Conservation (phyloP, 2,888 invertebrate genomes). For the Acronicta psi region DNA sequence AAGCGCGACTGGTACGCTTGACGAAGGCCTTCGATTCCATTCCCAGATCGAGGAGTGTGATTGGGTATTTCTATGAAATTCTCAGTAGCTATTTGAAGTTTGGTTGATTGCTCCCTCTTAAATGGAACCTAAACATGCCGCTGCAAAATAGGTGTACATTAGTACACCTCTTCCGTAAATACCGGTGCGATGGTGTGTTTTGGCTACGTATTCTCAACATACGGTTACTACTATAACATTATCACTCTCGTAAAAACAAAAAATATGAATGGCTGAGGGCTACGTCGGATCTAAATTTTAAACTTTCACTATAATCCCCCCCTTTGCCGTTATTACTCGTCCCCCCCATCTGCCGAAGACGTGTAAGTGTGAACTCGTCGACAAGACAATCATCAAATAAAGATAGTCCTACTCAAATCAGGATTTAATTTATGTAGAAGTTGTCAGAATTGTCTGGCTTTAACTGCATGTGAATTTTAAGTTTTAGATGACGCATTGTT, state of each 20-base stretch:
- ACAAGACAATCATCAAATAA: slow-evolving; percentile 42
- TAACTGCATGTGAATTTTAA: slow-evolving; percentile 51
- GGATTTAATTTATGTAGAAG: slow-evolving; percentile 26
- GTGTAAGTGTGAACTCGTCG: slow-evolving; percentile 67
- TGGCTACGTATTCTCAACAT: slow-evolving; percentile 53
- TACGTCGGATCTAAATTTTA: slow-evolving; percentile 74
- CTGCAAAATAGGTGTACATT: too few species aligned
- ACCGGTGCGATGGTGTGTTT: too few species aligned
- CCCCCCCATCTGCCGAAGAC: slow-evolving; percentile 51
- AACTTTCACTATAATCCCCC: slow-evolving; percentile 77
- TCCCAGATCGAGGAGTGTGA: too few species aligned
- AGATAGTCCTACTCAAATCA: slow-evolving; percentile 21
- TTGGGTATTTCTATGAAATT: too few species aligned
- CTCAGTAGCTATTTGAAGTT: too few species aligned
- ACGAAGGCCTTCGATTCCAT: too few species aligned
- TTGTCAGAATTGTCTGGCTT: slow-evolving; percentile 35
- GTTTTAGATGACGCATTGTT: slow-evolving; percentile 34
- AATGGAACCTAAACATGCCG: too few species aligned
- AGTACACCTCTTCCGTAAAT: too few species aligned
- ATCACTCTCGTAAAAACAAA: slow-evolving; percentile 18
- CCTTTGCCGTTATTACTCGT: slow-evolving; percentile 42
- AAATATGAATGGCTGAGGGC: slow-evolving; percentile 74
- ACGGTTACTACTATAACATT: slow-evolving; percentile 25
- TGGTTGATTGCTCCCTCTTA: too few species aligned
- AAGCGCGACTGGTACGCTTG: too few species aligned